These are phyloP conservation scores for Lamprotornis superbus DNA, from an alignment of 2,113 vertebrate species.

Conservation along the genomic window DNA sequence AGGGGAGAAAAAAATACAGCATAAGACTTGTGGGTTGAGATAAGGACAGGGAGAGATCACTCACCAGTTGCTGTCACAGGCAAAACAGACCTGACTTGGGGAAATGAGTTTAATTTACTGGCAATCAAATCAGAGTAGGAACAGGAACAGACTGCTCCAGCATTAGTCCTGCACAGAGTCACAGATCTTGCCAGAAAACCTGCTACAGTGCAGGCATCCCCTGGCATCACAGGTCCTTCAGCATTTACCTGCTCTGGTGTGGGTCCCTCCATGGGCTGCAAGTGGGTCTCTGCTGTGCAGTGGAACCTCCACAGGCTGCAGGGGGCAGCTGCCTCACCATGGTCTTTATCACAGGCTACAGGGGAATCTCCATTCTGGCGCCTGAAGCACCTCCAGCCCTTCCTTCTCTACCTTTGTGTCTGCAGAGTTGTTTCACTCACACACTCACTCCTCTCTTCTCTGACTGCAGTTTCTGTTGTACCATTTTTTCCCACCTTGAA, in stretches of 20 bases:
- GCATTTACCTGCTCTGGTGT: background rate
- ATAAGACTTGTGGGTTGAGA: background rate
- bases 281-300: background rate
- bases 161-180: background rate
- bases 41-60: background rate
- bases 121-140: background rate
- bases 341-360: background rate
- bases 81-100: background rate
- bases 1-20: background rate
- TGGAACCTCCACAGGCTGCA: background rate
- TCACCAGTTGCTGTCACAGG: background rate
- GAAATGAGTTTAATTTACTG: background rate
- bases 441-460: background rate
- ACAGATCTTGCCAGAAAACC: background rate
- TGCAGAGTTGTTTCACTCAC: background rate
- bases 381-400: background rate
- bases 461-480: background rate
- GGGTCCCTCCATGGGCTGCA: background rate
- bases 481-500: background rate
- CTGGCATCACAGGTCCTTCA: background rate
- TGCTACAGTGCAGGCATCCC: background rate
- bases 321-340: background rate
- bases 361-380: accelerated
- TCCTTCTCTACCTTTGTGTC: background rate
- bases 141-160: background rate